A percentile compares a stretch with the other conserved stretches of the same genome.
These are phyloP conservation scores for Phortica variegata DNA, from an alignment of 1,140 invertebrate genomes.

Conservation along the genomic window DNA sequence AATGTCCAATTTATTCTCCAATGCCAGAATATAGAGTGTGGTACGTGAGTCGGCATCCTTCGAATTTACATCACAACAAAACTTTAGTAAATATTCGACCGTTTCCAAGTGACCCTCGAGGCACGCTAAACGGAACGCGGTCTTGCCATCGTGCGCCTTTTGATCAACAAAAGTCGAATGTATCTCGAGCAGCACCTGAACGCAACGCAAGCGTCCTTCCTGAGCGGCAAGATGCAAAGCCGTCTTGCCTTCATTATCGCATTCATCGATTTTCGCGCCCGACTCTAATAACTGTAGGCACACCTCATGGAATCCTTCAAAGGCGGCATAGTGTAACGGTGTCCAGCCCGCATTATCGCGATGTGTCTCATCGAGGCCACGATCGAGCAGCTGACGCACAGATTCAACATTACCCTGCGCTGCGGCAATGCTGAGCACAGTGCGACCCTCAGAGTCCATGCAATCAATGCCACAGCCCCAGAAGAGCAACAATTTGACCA, in stretches of 20 bases:
- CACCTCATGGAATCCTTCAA: conserved; percentile 87
- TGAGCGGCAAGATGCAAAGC: conserved; percentile 86
- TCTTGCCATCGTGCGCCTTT: conserved; percentile 90
- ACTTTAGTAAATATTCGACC: conserved; percentile 70
- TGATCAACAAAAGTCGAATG: conserved; percentile 70
- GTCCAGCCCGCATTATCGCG: conserved; percentile 92
- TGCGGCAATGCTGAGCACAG: conserved; percentile 82
- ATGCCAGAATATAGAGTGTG: conserved; percentile 86
- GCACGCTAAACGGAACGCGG: conserved; percentile 73
- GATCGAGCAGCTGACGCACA: conserved; percentile 83
- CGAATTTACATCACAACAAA: conserved; percentile 84
- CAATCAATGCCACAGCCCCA: conserved; percentile 89
- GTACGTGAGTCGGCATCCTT: conserved; percentile 90
- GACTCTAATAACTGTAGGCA: conserved; percentile 84
- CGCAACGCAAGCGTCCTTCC: conserved; percentile 68
- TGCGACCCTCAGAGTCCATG: conserved; percentile 88
- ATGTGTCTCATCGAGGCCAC: conserved; percentile 88
- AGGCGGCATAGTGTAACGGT: conserved; percentile 88
- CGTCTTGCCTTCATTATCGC: conserved; percentile 92
- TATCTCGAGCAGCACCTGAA: conserved; percentile 49
- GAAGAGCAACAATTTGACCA: conserved; percentile 78
- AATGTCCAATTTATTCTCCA: conserved; percentile 87
- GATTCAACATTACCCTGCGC: conserved; percentile 84
- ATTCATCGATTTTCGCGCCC: conserved; percentile 87
- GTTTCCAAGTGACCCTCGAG: conserved; percentile 74